phyloP scores from a whole-genome alignment of 2,888 invertebrate genomes.

The Trichopoda pennipes region DNA sequence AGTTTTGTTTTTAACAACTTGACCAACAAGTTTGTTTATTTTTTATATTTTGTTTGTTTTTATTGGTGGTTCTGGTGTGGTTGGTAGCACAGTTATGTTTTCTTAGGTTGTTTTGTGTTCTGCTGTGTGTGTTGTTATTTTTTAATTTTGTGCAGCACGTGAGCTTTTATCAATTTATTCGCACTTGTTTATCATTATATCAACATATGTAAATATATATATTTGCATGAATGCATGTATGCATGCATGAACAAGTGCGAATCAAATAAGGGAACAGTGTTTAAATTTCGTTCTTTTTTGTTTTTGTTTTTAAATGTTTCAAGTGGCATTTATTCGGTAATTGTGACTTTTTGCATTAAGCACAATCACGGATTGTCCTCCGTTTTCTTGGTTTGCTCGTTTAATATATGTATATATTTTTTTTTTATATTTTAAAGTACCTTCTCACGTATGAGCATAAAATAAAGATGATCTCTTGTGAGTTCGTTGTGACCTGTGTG shows the following conservation, averaged over 20 bases:
- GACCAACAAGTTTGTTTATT: constrained; percentile 48
- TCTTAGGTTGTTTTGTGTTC: no score
- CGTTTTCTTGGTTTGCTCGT: background rate
- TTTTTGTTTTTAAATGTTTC: constrained; percentile 3
- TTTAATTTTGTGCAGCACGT: constrained; percentile 56
- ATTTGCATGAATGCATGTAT: background rate
- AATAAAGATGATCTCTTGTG: constrained; percentile 44
- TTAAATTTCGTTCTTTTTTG: background rate
- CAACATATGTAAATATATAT: background rate
- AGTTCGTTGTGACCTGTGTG: constrained; percentile 13
- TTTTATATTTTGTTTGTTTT: background rate
- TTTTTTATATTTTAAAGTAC: background rate
- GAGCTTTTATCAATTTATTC: constrained; percentile 63
- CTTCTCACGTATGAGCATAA: constrained; percentile 15
- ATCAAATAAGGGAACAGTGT: background rate
- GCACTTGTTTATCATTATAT: constrained; percentile 50
- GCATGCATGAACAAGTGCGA: background rate
- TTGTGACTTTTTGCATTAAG: no score
- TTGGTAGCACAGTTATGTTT: background rate
- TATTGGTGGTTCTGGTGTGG: background rate
- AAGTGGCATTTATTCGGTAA: background rate
- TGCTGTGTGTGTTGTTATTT: constrained; percentile 1
- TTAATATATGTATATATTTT: constrained; percentile 15
- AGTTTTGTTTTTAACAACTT: constrained; percentile 27
- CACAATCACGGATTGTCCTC: background rate